These are phyloP conservation scores for Hemibagrus guttatus DNA, from an alignment of 2,797 vertebrate species.

Conservation along the genomic window DNA sequence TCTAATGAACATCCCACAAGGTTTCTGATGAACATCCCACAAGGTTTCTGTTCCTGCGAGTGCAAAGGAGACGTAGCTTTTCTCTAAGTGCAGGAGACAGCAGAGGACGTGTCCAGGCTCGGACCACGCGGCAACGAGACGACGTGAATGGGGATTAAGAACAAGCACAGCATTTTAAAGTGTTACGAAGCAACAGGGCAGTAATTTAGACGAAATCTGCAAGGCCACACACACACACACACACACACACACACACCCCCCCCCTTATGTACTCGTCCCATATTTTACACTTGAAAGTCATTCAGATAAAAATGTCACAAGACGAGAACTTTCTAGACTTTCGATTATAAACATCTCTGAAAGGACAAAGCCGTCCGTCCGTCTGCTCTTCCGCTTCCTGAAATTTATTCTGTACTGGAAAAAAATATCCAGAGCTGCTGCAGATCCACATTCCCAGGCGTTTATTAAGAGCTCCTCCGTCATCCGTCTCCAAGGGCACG, in stretches of 20 bases:
- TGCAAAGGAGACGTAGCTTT: slow-evolving; percentile 61
- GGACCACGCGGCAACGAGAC: too few relatives aligned
- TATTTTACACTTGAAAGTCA: not conserved
- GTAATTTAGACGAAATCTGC: not conserved
- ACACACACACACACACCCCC: not conserved
- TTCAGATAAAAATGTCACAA: not conserved
- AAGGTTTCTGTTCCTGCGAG: slow-evolving; percentile 8
- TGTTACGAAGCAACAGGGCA: not conserved
- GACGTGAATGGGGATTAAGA: not conserved
- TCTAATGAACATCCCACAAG: slow-evolving; percentile 58
- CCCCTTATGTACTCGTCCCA: not conserved
- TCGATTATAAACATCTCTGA: slow-evolving; percentile 3
- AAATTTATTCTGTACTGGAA: not conserved
- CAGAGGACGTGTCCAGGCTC: slow-evolving; percentile 57
- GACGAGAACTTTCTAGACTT: not conserved
- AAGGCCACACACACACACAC: not conserved
- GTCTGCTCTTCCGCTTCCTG: not conserved
- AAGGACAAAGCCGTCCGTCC: not conserved
- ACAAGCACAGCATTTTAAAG: not conserved
- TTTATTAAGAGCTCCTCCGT: slow-evolving; percentile 58
- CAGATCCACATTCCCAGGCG: slow-evolving; percentile 15
- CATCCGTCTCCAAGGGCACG: slow-evolving; percentile 68
- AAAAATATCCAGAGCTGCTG: not conserved
- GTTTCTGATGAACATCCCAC: slow-evolving; percentile 52
- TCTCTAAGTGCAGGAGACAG: slow-evolving; percentile 61